Evolutionary conservation across 2,888 invertebrate species (phyloP).

Genomic region (Caenorhabditis sp.): DNA sequence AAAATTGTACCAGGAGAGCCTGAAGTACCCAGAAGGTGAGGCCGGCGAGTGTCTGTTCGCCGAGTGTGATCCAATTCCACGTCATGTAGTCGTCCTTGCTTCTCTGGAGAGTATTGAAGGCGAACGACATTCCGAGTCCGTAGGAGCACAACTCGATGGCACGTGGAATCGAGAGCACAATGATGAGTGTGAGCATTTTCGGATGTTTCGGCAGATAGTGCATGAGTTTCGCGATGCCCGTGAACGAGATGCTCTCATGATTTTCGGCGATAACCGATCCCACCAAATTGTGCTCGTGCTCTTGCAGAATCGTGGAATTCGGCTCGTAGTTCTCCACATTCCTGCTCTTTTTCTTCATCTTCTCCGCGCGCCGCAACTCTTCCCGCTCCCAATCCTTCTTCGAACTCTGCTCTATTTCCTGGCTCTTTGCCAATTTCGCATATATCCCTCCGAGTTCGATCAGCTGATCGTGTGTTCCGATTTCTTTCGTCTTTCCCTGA

Average conservation of each 20-base stretch:
- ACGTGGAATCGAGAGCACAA: constrained; percentile 37
- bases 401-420: constrained; percentile 55
- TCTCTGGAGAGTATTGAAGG: constrained; percentile 44
- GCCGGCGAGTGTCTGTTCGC: constrained; percentile 34
- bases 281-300: constrained; percentile 39
- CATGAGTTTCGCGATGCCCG: constrained; percentile 39
- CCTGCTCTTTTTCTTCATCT: constrained; percentile 44
- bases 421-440: constrained; percentile 61
- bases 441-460: constrained; percentile 65
- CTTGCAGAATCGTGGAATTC: constrained; percentile 45
- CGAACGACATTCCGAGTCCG: constrained; percentile 54
- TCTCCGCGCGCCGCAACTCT: constrained; percentile 20
- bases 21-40: constrained; percentile 33
- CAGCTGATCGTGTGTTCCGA: constrained; percentile 68
- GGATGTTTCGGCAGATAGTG: constrained; percentile 40
- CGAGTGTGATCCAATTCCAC: constrained; percentile 45
- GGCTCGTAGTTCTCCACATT: constrained; percentile 30
- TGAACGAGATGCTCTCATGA: constrained; percentile 31
- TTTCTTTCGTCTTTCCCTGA: constrained; percentile 54
- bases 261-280: constrained; percentile 26
- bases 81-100: constrained; percentile 44
- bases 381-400: constrained; percentile 52
- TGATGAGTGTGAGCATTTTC: constrained; percentile 17
- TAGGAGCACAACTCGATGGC: constrained; percentile 47
- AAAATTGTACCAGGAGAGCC: constrained; percentile 14